phyloP scores from a whole-genome alignment of 1,140 invertebrate genomes.

The Yoshiicerus persimilis region DNA sequence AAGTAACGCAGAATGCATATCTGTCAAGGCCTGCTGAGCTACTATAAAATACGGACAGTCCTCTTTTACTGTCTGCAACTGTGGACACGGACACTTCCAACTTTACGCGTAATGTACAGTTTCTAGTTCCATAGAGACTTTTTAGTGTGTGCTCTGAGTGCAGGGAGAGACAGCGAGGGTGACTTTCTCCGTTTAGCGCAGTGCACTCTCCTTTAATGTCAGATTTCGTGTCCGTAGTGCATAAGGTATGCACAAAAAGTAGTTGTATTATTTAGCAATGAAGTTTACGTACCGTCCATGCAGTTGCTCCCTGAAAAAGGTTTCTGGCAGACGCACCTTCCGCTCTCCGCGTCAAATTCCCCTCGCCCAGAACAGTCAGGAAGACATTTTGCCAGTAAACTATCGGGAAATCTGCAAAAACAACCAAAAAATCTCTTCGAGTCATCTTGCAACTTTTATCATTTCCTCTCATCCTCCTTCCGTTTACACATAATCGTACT shows the following conservation, averaged over 20 bases:
- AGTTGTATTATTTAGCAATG: not conserved
- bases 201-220: not conserved
- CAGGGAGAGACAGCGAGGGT: not conserved
- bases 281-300: conserved; percentile 74
- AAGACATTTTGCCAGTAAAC: conserved; percentile 82
- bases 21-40: not conserved
- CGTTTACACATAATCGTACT: not conserved
- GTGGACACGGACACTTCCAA: no score
- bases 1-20: not conserved
- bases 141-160: no score
- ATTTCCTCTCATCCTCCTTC: not conserved
- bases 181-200: not conserved
- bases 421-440: conserved; percentile 8
- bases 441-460: conserved; percentile 14
- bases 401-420: conserved; percentile 69
- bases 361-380: conserved; percentile 88
- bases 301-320: conserved; percentile 88
- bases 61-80: not conserved
- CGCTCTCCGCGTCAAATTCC: conserved; percentile 81
- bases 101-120: no score
- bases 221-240: not conserved
- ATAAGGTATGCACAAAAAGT: not conserved
- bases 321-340: conserved; percentile 82
- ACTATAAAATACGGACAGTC: not conserved
- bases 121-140: no score